Base-by-base conservation (phyloP, 1,140 invertebrate species). In the Bradysia coprophila region DNA sequence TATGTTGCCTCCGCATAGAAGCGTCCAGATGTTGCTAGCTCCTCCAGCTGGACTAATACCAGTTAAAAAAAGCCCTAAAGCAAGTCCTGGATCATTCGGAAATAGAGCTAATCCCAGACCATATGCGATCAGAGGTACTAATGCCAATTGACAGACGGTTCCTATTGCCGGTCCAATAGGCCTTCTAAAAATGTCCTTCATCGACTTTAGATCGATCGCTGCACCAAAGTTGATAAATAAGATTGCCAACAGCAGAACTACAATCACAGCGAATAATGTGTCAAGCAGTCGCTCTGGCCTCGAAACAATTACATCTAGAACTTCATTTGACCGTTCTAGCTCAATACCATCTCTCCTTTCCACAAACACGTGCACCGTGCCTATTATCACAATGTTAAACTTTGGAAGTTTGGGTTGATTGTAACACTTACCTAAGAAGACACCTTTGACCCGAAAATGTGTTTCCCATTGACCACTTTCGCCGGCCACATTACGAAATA, bases 171-270 rank as follows among this genome's bases (percentile, higher is more conserved):
- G 88, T 23, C 82, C 85, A n/a, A 89, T 66, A 0, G 91, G 91
- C 46, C 67, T 72, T 45, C 65, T 73, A 2, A 93, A 45, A 11
- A 80, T 76, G 2, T 71, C 62, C 46, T 71, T 73, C 3, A 93
- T 69, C 4, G 81, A 71, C 1, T 65, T 53, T 66, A 85, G 73
- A 55, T 91, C 78, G 53, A 94, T 68, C 0, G 89, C 86, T 59
- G 88, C 92, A 1, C 91, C 91, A 66, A 94, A 93, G 61, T 94
- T 92, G 36, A 94, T 81, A 55, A 89, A 94, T 45, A 91, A 76
- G 37, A 92, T 64, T 1, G 78, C 76, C 40, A 93, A 84, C 36
- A 95, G 68, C 38, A 74, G 58, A 8, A 78, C 77, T 4, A 93
- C 76, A 43, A 81, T 83, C 31, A 63, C 69, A 0, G 80, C 78